These are phyloP conservation scores for Alauda arvensis DNA, from an alignment of 2,797 vertebrate species.

Conservation along the genomic window DNA sequence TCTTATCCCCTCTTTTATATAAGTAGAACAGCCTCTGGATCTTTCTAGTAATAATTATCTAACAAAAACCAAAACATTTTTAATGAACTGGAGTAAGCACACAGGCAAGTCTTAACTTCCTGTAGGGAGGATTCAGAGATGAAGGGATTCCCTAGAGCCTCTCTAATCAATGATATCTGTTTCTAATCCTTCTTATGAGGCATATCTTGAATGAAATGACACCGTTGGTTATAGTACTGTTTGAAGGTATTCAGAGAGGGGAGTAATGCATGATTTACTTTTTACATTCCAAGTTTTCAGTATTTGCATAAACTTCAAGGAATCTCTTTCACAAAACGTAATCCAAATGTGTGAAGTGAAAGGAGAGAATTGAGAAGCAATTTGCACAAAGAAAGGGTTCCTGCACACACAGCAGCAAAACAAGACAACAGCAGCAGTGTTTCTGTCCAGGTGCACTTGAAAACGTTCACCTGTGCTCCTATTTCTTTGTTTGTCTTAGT, in stretches of 20 bases:
- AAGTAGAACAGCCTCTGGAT: background rate
- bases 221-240: background rate
- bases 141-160: background rate
- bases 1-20: background rate
- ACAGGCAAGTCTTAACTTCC: background rate
- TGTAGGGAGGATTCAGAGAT: background rate
- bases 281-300: background rate
- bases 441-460: background rate
- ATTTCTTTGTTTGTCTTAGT: background rate
- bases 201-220: background rate
- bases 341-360: background rate
- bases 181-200: background rate
- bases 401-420: background rate
- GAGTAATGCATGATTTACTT: background rate
- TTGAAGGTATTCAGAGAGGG: background rate
- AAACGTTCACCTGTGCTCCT: background rate
- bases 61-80: background rate
- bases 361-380: background rate
- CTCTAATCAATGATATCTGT: background rate
- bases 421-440: fast-evolving
- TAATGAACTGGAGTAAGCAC: background rate
- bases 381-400: background rate
- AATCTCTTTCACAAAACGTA: background rate
- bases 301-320: background rate
- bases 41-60: background rate